These are phyloP conservation scores for Ceuthmochares aereus DNA, from an alignment of 2,113 vertebrate genomes.

Conservation along the genomic window DNA sequence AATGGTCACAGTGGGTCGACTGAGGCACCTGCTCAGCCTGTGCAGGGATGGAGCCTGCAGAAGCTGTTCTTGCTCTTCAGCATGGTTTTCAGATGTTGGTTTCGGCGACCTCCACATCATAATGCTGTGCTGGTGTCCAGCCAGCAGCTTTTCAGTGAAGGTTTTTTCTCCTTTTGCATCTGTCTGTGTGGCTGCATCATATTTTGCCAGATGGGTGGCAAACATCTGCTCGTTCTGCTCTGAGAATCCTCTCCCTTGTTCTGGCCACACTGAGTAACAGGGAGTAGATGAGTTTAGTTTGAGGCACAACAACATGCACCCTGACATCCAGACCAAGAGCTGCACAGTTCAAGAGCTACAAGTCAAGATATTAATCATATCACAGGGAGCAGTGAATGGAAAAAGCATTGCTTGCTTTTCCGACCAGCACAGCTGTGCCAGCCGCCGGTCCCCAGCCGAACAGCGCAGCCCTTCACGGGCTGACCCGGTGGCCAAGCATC, in stretches of 20 bases:
- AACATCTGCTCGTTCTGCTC: not conserved
- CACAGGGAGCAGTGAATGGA: not conserved
- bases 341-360: not conserved
- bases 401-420: not conserved
- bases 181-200: not conserved
- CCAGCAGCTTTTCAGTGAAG: not conserved
- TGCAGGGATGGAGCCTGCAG: not conserved
- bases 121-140: not conserved
- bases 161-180: not conserved
- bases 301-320: not conserved
- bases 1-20: rapidly evolving
- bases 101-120: not conserved
- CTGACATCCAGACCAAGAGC: not conserved
- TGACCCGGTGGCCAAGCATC: not conserved
- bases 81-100: rapidly evolving
- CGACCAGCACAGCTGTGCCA: not conserved
- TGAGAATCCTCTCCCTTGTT: not conserved
- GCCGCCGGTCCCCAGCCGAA: not conserved
- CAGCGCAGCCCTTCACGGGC: not conserved
- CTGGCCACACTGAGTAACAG: not conserved
- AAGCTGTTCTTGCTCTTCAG: not conserved
- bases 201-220: not conserved
- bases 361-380: not conserved
- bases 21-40: rapidly evolving
- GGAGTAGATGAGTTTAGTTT: not conserved